Evolutionary conservation across 2,113 vertebrate genomes (phyloP).

Genomic region (Parus major): DNA sequence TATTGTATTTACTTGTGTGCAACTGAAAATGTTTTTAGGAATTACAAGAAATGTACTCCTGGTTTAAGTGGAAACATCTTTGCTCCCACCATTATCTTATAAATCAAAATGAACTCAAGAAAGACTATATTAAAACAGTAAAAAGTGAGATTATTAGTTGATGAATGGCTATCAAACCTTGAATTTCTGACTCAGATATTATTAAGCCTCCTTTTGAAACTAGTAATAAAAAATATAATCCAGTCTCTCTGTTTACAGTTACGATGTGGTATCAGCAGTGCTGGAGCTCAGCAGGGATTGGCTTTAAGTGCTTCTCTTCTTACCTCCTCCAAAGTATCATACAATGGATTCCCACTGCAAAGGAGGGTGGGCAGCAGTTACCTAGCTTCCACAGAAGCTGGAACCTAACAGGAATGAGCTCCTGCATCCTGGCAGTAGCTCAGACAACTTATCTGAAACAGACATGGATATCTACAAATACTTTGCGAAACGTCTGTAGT

Average conservation of each 20-base stretch:
- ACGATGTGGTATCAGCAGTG: neutral
- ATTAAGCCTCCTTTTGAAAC: neutral
- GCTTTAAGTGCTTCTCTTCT: neutral
- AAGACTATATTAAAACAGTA: slow-evolving; percentile 18
- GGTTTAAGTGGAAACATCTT: slow-evolving; percentile 2
- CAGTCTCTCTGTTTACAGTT: neutral
- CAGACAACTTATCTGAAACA: neutral
- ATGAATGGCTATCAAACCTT: neutral
- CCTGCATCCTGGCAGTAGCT: neutral
- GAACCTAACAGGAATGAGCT: neutral
- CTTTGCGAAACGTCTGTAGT: fast-evolving
- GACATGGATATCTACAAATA: neutral
- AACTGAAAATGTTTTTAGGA: slow-evolving; percentile 41
- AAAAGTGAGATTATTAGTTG: slow-evolving; percentile 14
- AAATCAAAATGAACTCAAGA: slow-evolving; percentile 54
- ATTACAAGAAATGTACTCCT: slow-evolving; percentile 37
- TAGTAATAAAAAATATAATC: neutral
- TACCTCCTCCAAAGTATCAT: neutral
- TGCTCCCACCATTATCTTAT: neutral
- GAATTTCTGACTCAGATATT: slow-evolving; percentile 4
- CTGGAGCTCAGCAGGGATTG: neutral
- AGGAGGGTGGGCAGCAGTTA: neutral
- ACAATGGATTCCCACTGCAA: neutral
- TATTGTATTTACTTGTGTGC: slow-evolving; percentile 3
- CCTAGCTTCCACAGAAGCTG: neutral